Percentiles rank a stretch among this genome's conserved stretches.
These are phyloP conservation scores for Melanotaenia trifasciata DNA, from an alignment of 2,797 vertebrate species.

Conservation along the genomic window DNA sequence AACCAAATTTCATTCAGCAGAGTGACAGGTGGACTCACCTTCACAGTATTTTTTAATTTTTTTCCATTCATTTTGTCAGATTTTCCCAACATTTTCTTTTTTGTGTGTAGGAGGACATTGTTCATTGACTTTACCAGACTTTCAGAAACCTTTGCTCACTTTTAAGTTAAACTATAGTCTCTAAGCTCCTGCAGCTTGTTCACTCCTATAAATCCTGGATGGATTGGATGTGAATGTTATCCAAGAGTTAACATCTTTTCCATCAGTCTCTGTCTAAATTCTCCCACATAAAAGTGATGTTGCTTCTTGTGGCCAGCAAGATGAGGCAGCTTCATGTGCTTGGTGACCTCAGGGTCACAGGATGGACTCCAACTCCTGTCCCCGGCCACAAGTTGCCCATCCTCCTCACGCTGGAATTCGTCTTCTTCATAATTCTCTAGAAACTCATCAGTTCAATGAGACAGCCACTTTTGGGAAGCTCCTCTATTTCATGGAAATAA, in stretches of 20 bases:
- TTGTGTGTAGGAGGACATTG: background rate
- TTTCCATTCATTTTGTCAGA: background rate
- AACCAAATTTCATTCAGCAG: background rate
- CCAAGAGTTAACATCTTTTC: background rate
- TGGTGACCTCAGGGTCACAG: background rate
- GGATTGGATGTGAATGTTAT: background rate
- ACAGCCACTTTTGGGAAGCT: background rate
- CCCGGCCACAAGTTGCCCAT: slow-evolving; percentile 5
- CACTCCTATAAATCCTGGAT: background rate
- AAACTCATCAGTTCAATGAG: slow-evolving; percentile 8
- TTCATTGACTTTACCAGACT: background rate
- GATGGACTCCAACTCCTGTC: background rate
- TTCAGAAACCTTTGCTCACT: background rate
- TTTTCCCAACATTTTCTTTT: background rate
- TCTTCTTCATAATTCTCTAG: background rate
- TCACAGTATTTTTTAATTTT: background rate
- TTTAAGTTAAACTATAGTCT: background rate
- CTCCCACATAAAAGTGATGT: background rate
- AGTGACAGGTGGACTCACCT: background rate
- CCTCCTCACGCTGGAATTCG: background rate
- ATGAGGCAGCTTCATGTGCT: background rate
- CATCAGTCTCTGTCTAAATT: background rate
- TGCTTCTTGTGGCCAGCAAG: background rate
- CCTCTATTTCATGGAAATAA: slow-evolving; percentile 27
- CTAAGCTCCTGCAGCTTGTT: background rate